phyloP scores from a whole-genome alignment of 2,888 invertebrate genomes.

The Parnassius apollo region DNA sequence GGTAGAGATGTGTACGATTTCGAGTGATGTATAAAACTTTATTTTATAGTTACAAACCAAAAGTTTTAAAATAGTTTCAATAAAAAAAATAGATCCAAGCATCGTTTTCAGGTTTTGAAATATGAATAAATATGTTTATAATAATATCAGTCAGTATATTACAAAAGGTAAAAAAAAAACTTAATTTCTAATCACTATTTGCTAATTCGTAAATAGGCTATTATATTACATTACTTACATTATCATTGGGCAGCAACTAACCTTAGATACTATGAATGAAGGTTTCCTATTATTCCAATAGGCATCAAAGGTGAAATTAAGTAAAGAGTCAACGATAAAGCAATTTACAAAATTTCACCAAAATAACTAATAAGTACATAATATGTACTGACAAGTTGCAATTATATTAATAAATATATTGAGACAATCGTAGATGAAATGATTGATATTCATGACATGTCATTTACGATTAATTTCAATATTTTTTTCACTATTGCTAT shows the following conservation, averaged over 20 bases:
- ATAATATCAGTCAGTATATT: constrained; percentile 58
- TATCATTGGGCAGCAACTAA: constrained; percentile 44
- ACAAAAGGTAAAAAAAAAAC: constrained; percentile 45
- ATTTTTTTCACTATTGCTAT: constrained; percentile 15
- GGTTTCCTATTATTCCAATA: constrained; percentile 30
- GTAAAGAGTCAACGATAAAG: constrained; percentile 57
- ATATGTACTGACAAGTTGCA: constrained; percentile 1
- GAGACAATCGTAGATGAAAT: constrained; percentile 5
- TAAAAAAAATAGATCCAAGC: neutral
- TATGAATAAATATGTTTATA: constrained; percentile 30
- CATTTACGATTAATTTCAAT: constrained; percentile 13
- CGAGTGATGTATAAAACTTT: neutral
- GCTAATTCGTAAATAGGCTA: constrained; percentile 25
- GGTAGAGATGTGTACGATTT: too few relatives aligned
- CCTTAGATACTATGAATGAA: constrained; percentile 37
- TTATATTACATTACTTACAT: constrained; percentile 42
- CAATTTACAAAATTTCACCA: constrained; percentile 78
- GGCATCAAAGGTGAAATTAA: constrained; percentile 62
- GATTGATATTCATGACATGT: neutral
- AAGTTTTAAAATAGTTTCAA: constrained; percentile 1
- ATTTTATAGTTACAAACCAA: constrained; percentile 9
- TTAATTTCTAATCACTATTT: constrained; percentile 16
- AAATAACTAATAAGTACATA: constrained; percentile 33
- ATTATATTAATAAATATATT: constrained; percentile 27
- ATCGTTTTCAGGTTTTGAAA: constrained; percentile 1